phyloP scores from a whole-genome alignment of 2,888 invertebrate genomes.

The Eristalis pertinax region DNA sequence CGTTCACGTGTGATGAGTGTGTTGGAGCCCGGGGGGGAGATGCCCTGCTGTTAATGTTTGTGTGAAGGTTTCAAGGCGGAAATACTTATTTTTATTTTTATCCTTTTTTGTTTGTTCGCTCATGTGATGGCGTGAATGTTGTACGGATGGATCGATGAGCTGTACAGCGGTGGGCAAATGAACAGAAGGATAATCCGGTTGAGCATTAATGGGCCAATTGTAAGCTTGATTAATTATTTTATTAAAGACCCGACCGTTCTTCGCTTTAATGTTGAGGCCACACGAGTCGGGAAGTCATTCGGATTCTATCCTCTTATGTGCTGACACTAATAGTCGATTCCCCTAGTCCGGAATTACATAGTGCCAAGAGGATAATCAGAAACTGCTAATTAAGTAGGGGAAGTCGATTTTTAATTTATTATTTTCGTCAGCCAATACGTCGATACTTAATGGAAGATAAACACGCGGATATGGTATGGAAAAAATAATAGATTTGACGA shows the following conservation, averaged over 20 bases:
- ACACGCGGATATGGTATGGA: too few relatives aligned
- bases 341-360: too few relatives aligned
- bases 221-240: conserved; percentile 49
- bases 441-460: too few relatives aligned
- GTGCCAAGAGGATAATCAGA: too few relatives aligned
- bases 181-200: conserved; percentile 46
- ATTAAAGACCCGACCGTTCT: conserved; percentile 5
- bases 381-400: too few relatives aligned
- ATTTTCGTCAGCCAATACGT: too few relatives aligned
- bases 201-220: conserved; percentile 47
- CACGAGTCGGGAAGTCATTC: background rate
- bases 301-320: background rate
- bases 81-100: conserved; percentile 17
- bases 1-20: background rate
- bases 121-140: background rate
- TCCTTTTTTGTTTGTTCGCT: background rate
- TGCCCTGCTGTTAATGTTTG: background rate
- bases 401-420: too few relatives aligned
- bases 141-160: conserved; percentile 1
- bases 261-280: background rate
- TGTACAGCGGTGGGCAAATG: conserved; percentile 22
- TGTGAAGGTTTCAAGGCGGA: background rate
- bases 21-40: too few relatives aligned
- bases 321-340: background rate
- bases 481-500: too few relatives aligned